These are phyloP conservation scores for Netelia virgata DNA, from an alignment of 2,888 invertebrate species.

Conservation along the genomic window DNA sequence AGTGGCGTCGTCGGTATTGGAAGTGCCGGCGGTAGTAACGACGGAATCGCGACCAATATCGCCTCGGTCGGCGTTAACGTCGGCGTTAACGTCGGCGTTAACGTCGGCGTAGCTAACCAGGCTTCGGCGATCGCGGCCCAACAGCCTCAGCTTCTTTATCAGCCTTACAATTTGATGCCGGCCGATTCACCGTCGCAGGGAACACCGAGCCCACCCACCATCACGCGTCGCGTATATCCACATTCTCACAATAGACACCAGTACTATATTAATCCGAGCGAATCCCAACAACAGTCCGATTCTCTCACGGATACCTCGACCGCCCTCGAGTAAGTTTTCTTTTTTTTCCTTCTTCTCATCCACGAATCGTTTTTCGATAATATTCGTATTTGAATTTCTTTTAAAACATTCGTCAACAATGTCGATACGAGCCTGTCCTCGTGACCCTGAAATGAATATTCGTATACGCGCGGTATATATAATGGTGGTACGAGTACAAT, in stretches of 20 bases:
- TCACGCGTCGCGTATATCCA: constrained; percentile 65
- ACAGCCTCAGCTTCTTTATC: constrained; percentile 82
- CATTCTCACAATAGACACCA: constrained; percentile 62
- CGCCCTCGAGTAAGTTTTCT: constrained; percentile 67
- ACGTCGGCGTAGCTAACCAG: constrained; percentile 68
- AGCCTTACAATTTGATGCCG: constrained; percentile 83
- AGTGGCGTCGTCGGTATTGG: constrained; percentile 45
- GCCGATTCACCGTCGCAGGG: constrained; percentile 77
- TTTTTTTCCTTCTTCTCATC: not conserved
- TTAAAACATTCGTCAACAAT: too few relatives aligned
- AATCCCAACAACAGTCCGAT: constrained; percentile 60
- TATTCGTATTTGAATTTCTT: too few relatives aligned
- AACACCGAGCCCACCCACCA: constrained; percentile 74
- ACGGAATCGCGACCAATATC: constrained; percentile 68
- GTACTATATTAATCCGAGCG: constrained; percentile 44
- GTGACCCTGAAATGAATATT: constrained; percentile 34
- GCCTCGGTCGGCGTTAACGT: constrained; percentile 61
- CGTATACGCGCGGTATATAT: not conserved
- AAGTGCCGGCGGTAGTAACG: constrained; percentile 29
- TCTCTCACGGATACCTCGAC: constrained; percentile 65
- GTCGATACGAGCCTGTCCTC: not conserved
- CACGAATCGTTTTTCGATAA: too few relatives aligned
- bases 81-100: constrained; percentile 56
- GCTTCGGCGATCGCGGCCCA: constrained; percentile 73
- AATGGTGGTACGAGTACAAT: not conserved